Base-by-base conservation (phyloP, 2,113 vertebrate genomes). In the Gambusia affinis region DNA sequence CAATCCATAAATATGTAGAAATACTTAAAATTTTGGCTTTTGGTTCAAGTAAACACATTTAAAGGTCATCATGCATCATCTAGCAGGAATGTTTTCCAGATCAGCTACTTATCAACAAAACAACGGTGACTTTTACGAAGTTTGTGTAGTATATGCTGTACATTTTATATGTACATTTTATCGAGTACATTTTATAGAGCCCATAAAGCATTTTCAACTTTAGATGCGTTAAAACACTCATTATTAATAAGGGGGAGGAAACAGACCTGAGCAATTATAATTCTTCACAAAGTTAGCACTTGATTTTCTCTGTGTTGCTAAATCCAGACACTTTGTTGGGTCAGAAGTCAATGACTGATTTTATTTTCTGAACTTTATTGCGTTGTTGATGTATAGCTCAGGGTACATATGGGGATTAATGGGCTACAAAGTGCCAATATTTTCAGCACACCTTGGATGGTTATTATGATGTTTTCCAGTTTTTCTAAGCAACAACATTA, bases 111-210 rank as follows among this genome's bases (percentile, higher is more conserved):
- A 57, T 57, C 51, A 54, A 54, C 51, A 24, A 24, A n/a, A 54
- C 51, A 24, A 54, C 51, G 0, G 51, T 1, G 22, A 10, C 51
- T 66, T 72, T 54, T 84, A 76, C 79, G 73, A n/a, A 75, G 63
- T 75, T 71, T 84, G 33, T 60, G 67, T 84, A 60, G 78, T 57
- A 35, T 61, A 1, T 62, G 29, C 79, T 73, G 72, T 89, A 90
- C 80, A 87, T 89, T 92, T 93, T 92, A 92, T 84, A 83, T n/a
- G n/a, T n/a, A n/a, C n/a, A n/a, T n/a, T n/a, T n/a, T n/a, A n/a
- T n/a, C n/a, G 81, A 80, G 88, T 89, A 90, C 80, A 87, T 89
- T 92, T 93, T 92, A 92, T 84, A 83, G 85, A 60, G 42, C 75
- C 29, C 78, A 47, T 92, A 88, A 90, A 87, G 71, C 42, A 5